These are phyloP conservation scores for Gymnothorax javanicus DNA, from an alignment of 2,797 vertebrate genomes.

Conservation along the genomic window DNA sequence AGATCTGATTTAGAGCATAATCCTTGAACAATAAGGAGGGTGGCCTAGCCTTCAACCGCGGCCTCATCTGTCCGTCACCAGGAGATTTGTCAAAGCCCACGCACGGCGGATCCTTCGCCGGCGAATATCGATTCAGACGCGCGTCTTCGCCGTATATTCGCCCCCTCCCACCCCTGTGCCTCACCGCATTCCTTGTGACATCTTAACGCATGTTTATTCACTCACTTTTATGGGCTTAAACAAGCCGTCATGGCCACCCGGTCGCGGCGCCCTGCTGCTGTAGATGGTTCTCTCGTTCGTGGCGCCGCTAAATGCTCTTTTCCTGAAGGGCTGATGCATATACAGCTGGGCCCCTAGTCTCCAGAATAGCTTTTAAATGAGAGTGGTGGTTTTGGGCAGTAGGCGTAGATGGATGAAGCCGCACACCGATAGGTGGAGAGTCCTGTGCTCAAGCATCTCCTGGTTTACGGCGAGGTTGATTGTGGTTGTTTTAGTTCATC, in stretches of 20 bases:
- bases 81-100: constrained; percentile 68
- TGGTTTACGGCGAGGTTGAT: background rate
- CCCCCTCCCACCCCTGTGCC: constrained; percentile 48
- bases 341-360: background rate
- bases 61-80: constrained; percentile 59
- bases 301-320: constrained; percentile 32
- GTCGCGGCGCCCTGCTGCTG: constrained; percentile 37
- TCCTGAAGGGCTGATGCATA: constrained; percentile 10
- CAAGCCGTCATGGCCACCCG: constrained; percentile 54
- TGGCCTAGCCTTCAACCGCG: constrained; percentile 67
- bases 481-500: background rate
- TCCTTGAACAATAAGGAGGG: constrained; percentile 72
- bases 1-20: constrained; percentile 73
- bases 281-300: constrained; percentile 41
- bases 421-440: background rate
- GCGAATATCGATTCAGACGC: constrained; percentile 66
- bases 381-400: constrained; percentile 24
- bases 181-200: constrained; percentile 52
- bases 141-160: background rate
- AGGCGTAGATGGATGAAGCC: constrained; percentile 3
- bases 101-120: constrained; percentile 51
- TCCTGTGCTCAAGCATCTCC: background rate
- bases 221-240: constrained; percentile 62
- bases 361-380: constrained; percentile 17
- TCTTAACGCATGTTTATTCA: constrained; percentile 58